Evolutionary conservation across 2,113 vertebrate genomes (phyloP).

Genomic region (Polypterus senegalus): DNA sequence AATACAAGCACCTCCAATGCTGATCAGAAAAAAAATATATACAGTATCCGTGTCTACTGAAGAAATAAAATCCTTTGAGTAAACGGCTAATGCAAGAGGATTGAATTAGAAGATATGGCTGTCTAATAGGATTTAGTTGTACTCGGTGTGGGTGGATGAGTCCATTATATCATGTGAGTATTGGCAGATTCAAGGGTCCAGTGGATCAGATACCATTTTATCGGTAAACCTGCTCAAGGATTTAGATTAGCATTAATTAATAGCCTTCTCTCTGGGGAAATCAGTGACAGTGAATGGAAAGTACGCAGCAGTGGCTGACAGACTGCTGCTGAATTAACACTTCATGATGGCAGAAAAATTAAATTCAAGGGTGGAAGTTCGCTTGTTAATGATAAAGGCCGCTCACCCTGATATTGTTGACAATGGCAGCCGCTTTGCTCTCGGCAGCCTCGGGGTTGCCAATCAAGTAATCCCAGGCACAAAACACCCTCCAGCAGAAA

Average conservation of each 20-base stretch:
- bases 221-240: not conserved
- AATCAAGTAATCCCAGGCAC: slow-evolving; percentile 96
- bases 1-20: too few species aligned
- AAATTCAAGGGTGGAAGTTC: slow-evolving; percentile 2
- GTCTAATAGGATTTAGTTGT: too few species aligned
- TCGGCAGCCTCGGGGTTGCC: slow-evolving; percentile 91
- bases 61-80: too few species aligned
- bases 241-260: slow-evolving; percentile 10
- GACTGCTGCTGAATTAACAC: slow-evolving; percentile 11
- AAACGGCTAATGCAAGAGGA: too few species aligned
- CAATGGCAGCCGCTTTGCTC: slow-evolving; percentile 88
- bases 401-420: slow-evolving; percentile 86
- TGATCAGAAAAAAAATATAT: too few species aligned
- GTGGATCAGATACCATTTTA: not conserved
- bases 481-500: slow-evolving; percentile 94
- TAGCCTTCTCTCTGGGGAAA: slow-evolving; percentile 15
- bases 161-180: too few species aligned
- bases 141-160: too few species aligned
- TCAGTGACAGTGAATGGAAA: slow-evolving; percentile 12
- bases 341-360: slow-evolving; percentile 7
- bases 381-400: too few species aligned
- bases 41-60: too few species aligned
- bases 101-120: too few species aligned
- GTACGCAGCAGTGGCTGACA: slow-evolving; percentile 8
- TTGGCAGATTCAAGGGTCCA: not conserved